Conservation (phyloP, 2,888 invertebrate species). For the Heliconius ethilla region DNA sequence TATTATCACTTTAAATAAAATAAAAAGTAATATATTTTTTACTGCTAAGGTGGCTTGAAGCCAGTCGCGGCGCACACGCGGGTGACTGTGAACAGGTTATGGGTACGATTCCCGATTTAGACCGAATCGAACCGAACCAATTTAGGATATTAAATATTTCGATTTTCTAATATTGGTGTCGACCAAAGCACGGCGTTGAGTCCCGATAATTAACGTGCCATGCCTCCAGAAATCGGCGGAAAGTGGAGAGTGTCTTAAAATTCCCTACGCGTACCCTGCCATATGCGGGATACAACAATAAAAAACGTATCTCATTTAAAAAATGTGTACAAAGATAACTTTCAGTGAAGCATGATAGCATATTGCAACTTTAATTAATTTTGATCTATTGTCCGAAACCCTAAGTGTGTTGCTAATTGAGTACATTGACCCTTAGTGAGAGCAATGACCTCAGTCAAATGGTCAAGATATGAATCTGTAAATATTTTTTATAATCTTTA, state of each 20-base stretch:
- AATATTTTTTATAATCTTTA: neutral
- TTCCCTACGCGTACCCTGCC: neutral
- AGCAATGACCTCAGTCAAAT: slow-evolving; percentile 16
- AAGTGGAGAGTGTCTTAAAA: neutral
- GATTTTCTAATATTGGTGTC: neutral
- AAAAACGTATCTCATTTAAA: neutral
- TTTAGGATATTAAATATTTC: no score
- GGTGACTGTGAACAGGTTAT: no score
- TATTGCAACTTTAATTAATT: slow-evolving; percentile 7
- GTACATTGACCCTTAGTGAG: slow-evolving; percentile 1
- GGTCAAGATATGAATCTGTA: neutral
- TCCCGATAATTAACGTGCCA: neutral
- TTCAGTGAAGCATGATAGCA: neutral
- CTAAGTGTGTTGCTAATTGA: slow-evolving; percentile 14
- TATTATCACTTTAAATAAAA: no score
- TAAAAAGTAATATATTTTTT: no score
- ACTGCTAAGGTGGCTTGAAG: no score
- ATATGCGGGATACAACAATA: no score
- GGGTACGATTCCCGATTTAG: no score
- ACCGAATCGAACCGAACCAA: no score
- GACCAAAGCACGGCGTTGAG: neutral
- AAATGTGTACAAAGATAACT: neutral
- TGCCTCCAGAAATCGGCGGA: neutral
- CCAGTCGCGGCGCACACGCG: no score
- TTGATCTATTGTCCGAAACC: slow-evolving; percentile 12